Conservation (phyloP, 2,797 vertebrate genomes). For the Harpagifer antarcticus region DNA sequence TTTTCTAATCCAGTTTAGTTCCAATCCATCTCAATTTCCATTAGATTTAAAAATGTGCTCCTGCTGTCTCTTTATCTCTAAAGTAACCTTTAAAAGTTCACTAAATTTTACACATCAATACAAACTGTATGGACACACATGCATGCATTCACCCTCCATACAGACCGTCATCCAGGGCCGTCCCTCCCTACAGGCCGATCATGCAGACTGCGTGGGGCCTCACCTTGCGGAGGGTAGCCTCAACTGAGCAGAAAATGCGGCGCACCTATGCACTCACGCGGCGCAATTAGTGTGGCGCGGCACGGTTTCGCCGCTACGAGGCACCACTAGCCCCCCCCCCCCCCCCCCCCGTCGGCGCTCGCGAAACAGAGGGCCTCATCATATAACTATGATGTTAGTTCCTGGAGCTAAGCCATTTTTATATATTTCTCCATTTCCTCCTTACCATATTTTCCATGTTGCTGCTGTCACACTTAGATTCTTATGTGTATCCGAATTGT, state of each 20-base stretch:
- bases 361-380: too few species aligned
- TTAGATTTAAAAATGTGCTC: background rate
- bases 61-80: constrained; percentile 9
- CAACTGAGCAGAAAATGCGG: too few species aligned
- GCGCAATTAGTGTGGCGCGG: too few species aligned
- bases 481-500: background rate
- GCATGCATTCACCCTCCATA: constrained; percentile 25
- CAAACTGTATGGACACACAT: constrained; percentile 20
- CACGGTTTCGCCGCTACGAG: too few species aligned
- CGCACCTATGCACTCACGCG: too few species aligned
- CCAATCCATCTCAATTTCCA: background rate
- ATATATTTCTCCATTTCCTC: constrained; percentile 44
- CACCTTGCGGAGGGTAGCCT: too few species aligned
- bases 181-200: too few species aligned
- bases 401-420: constrained; percentile 41
- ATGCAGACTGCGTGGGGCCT: too few species aligned
- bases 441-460: constrained; percentile 24
- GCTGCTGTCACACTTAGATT: constrained; percentile 9
- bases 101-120: constrained; percentile 19
- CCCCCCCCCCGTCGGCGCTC: too few species aligned
- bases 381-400: constrained; percentile 37
- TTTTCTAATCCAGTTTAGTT: constrained; percentile 6
- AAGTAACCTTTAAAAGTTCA: constrained; percentile 6
- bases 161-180: constrained; percentile 3
- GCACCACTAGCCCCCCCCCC: too few species aligned